These are phyloP conservation scores for Drosophila pseudotakahashii DNA, from an alignment of 2,888 invertebrate species.

Conservation along the genomic window DNA sequence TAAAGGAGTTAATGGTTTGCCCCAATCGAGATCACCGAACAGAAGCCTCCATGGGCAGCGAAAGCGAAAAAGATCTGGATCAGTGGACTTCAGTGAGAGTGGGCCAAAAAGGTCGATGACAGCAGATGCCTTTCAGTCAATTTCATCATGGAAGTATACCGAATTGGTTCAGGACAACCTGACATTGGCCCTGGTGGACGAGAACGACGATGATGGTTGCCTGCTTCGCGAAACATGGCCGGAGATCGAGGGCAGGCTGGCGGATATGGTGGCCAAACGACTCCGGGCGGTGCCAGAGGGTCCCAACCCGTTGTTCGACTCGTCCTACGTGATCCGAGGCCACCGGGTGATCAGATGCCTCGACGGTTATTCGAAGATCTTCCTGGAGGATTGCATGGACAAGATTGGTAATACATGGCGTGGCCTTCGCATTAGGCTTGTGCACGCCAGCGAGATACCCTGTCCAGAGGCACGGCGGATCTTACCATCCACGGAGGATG, in stretches of 20 bases:
- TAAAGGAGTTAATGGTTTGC: not conserved
- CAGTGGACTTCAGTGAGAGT: not conserved
- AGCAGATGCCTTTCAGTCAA: not conserved
- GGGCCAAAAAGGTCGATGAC: not conserved
- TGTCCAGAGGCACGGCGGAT: not conserved
- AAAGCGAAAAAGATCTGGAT: not conserved
- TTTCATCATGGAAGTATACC: not conserved
- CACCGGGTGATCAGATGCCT: conserved; percentile 6
- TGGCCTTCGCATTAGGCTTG: conserved; percentile 1
- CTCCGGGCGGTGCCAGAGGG: not conserved
- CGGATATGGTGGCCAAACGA: not conserved
- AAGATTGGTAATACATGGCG: not conserved
- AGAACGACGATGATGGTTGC: not conserved
- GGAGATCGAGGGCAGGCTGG: not conserved
- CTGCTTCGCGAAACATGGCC: not conserved
- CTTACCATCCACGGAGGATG: not conserved
- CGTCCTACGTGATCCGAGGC: not conserved
- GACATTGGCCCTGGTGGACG: conserved; percentile 1
- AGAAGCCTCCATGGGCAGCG: not conserved
- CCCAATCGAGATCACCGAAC: not conserved
- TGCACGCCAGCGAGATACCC: not conserved
- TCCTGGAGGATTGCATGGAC: not conserved
- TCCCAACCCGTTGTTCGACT: conserved; percentile 1
- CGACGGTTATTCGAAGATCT: not conserved
- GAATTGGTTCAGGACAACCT: not conserved